Base-by-base conservation (phyloP, 1,140 invertebrate species). In the Danaus plexippus region DNA sequence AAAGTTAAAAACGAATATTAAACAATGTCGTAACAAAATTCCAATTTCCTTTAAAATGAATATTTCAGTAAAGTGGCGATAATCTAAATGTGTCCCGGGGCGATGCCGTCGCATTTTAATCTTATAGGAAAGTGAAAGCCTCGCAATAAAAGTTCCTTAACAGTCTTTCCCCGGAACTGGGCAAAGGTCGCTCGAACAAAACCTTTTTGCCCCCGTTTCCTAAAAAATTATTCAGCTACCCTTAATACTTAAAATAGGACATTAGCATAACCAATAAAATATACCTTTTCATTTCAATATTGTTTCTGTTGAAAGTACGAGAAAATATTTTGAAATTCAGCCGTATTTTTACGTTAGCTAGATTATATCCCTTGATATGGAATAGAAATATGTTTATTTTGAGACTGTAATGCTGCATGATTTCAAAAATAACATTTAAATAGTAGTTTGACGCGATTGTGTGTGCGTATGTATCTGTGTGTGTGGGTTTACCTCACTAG, bases 31-130 rank as follows among this genome's bases (percentile, higher is more conserved):
- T 52, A 44, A 56, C 54, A 56, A 61, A 57, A 61, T 10, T 61
- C 49, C 63, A 52, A 57, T 65, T 62, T 65, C 46, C 43, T 12
- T 59, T 52, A 62, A 61, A 65, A 61, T 56, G 59, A 65, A 65
- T 62, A 49, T 62, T 43, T 15, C 45, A 50, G 44, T 54, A 57
- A 50, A 58, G 52, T 40, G 56, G 12, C 57, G 53, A 65, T 58
- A 61, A 61, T 52, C 53, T 18, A 40, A 59, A 59, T 56, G 45
- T 58, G 13, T 55, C 61, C 61, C 56, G 13, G 42, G 53, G 50
- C 44, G 44, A 22, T 18, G 46, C 15, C 47, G 52, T 54, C 63
- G 53, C 50, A 40, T 65, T 62, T 59, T 65, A 65, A 65, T 62
- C 63, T 65, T 62, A 65, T 58, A 58, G 63, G 47, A 47, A 62